A percentile compares a stretch with the other conserved stretches of the same genome.
These are phyloP conservation scores for Montipora sp. DNA, from an alignment of 64 coral and sea anemone genomes.

Conservation along the genomic window DNA sequence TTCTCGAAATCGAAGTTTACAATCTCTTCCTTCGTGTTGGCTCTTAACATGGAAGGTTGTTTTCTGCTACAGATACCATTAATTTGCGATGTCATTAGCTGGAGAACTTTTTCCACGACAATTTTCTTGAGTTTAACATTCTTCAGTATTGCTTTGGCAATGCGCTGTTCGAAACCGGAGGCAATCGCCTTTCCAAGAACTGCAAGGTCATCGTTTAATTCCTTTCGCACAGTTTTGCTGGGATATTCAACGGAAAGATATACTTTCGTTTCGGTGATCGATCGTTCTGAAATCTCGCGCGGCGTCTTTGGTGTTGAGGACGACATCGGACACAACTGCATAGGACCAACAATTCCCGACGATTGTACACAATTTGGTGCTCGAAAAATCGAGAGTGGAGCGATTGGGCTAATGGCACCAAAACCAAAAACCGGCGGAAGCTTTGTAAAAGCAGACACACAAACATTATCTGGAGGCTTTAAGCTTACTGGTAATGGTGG, in stretches of 20 bases:
- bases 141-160: no score
- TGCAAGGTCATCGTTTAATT: neutral
- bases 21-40: no score
- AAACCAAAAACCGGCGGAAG: neutral
- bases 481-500: neutral
- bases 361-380: neutral
- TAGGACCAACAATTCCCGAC: slow-evolving; percentile 2
- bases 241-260: neutral
- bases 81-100: no score
- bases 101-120: no score
- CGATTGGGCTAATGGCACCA: neutral
- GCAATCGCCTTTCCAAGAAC: neutral
- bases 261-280: no score
- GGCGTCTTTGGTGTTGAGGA: neutral
- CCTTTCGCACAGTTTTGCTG: neutral
- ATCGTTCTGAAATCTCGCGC: neutral
- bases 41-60: no score
- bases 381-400: neutral
- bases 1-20: no score
- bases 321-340: neutral
- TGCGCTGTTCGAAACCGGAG: no score
- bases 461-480: neutral
- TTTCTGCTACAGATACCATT: no score
- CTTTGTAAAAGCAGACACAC: slow-evolving; percentile 1
- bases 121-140: no score